Conservation (phyloP, 2,888 invertebrate species). For the Euzophera pinguis region DNA sequence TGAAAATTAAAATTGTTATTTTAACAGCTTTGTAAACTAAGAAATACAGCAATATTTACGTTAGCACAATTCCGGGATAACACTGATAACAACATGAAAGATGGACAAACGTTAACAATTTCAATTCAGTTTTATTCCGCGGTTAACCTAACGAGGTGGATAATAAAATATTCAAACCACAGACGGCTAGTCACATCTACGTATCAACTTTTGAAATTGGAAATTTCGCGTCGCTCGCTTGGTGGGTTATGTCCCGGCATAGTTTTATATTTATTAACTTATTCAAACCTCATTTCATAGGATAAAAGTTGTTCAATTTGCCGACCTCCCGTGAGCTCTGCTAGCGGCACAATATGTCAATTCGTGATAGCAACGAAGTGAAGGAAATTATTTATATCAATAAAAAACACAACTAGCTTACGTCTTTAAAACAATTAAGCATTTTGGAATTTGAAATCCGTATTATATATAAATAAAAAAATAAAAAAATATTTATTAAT, state of each 20-base stretch:
- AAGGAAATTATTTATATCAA: too few species aligned
- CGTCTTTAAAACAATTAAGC: too few species aligned
- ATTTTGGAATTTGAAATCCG: too few species aligned
- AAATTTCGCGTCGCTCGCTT: constrained; percentile 27
- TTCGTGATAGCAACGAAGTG: too few species aligned
- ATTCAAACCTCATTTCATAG: constrained; percentile 11
- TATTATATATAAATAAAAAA: too few species aligned
- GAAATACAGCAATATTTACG: too few species aligned
- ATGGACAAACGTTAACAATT: background rate
- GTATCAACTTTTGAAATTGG: constrained; percentile 33
- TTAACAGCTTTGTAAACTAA: too few species aligned
- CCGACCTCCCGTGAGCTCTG: background rate
- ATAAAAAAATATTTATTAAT: too few species aligned
- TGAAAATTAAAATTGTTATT: too few species aligned
- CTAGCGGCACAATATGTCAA: background rate
- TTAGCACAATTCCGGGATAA: too few species aligned
- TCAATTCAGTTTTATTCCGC: background rate
- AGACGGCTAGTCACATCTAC: constrained; percentile 30
- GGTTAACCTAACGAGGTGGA: constrained; percentile 6
- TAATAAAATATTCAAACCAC: constrained; percentile 37
- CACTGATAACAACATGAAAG: too few species aligned
- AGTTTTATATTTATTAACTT: constrained; percentile 11
- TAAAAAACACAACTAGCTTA: too few species aligned
- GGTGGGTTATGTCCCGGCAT: constrained; percentile 18
- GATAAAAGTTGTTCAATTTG: constrained; percentile 14